Percentiles rank a stretch among this genome's conserved stretches.
phyloP scores from a whole-genome alignment of 2,797 vertebrate species.

The Ctenopoma multispine region DNA sequence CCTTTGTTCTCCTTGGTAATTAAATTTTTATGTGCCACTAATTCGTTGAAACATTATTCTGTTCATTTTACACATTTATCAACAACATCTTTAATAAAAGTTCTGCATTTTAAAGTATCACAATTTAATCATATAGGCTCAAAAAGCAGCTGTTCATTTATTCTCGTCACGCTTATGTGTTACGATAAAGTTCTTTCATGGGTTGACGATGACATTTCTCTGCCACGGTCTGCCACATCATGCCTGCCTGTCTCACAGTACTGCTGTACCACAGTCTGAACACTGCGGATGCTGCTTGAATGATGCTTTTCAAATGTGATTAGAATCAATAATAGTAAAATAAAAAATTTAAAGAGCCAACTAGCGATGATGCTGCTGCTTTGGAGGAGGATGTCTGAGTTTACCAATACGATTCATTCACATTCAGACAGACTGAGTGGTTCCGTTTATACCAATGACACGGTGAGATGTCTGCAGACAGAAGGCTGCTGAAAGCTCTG shows the following conservation, averaged over 20 bases:
- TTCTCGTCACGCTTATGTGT: not conserved
- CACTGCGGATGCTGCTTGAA: conserved; percentile 1
- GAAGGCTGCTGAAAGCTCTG: not conserved
- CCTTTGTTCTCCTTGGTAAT: too few species aligned
- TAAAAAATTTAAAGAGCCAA: not conserved
- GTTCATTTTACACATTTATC: too few species aligned
- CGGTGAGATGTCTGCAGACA: conserved; percentile 3
- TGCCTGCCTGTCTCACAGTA: not conserved
- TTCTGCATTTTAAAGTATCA: not conserved
- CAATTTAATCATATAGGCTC: not conserved
- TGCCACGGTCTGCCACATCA: not conserved
- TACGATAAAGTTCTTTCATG: not conserved
- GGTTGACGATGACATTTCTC: not conserved
- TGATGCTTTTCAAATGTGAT: conserved; percentile 27
- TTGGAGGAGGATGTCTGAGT: conserved; percentile 3
- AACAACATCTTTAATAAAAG: too few species aligned
- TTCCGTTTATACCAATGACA: not conserved
- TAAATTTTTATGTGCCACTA: too few species aligned
- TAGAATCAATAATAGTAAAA: conserved; percentile 36
- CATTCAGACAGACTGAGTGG: conserved; percentile 1
- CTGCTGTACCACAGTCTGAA: not conserved
- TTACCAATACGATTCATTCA: not conserved
- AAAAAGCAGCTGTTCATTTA: not conserved
- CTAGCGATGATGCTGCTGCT: conserved; percentile 4
- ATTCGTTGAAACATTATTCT: too few species aligned